Percentiles rank a stretch among this genome's conserved stretches.
These are phyloP conservation scores for Aplysia californica DNA, from an alignment of 1,140 invertebrate species.

Conservation along the genomic window DNA sequence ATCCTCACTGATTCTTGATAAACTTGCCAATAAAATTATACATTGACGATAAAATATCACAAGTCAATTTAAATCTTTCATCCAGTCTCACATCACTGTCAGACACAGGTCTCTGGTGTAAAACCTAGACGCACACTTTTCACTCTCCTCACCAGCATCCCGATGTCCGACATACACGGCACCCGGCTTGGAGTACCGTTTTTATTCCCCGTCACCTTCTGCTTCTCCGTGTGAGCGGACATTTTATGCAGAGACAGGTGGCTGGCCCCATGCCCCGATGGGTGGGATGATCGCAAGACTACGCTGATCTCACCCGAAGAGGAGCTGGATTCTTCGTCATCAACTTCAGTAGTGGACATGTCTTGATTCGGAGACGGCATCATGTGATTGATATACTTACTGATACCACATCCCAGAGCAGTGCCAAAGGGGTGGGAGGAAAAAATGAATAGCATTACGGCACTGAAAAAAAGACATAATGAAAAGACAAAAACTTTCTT, in stretches of 20 bases:
- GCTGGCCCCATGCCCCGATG: background rate
- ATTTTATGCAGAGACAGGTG: conserved; percentile 27
- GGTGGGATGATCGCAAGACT: conserved; percentile 11
- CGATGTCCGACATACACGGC: conserved; percentile 46
- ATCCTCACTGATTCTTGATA: too few species aligned
- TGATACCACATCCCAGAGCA: conserved; percentile 27
- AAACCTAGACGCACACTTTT: conserved; percentile 48
- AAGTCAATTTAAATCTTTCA: too few species aligned
- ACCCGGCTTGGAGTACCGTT: conserved; percentile 25
- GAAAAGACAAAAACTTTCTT: background rate
- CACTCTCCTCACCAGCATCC: conserved; percentile 42
- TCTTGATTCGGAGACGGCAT: conserved; percentile 44
- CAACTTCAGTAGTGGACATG: conserved; percentile 13
- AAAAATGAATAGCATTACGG: too few species aligned
- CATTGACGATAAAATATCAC: too few species aligned
- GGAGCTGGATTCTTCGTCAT: conserved; percentile 18
- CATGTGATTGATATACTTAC: conserved; percentile 49
- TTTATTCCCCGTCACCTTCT: background rate
- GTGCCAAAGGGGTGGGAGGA: too few species aligned
- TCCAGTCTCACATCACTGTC: too few species aligned
- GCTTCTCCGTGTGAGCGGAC: background rate
- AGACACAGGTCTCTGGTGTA: conserved; percentile 53
- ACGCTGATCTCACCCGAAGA: conserved; percentile 24
- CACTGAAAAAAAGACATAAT: background rate
- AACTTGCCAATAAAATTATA: too few species aligned